Percentiles rank a stretch among this genome's conserved stretches.
phyloP scores from a whole-genome alignment of 2,113 vertebrate genomes.

The Athene noctua region DNA sequence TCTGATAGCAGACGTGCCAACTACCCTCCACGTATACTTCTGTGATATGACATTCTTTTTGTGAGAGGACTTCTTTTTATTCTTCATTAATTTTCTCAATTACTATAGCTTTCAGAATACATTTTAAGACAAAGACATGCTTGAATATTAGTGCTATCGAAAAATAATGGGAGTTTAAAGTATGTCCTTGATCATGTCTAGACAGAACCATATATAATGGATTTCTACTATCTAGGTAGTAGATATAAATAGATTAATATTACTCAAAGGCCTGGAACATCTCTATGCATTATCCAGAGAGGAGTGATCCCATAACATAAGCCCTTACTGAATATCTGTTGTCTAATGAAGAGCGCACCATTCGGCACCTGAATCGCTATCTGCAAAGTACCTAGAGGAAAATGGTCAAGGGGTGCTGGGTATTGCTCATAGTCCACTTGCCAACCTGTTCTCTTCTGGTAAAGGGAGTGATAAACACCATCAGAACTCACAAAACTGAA shows the following conservation, averaged over 20 bases:
- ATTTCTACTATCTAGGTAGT: conserved; percentile 37
- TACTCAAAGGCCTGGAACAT: neutral
- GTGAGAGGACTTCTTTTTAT: neutral
- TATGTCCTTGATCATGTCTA: conserved; percentile 51
- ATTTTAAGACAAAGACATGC: conserved; percentile 27
- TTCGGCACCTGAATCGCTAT: neutral
- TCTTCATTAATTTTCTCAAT: conserved; percentile 10
- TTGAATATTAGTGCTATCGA: conserved; percentile 26
- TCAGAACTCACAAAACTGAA: neutral
- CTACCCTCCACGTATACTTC: neutral
- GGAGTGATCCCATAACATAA: neutral
- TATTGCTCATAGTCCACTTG: neutral
- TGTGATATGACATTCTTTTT: neutral
- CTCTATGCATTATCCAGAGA: neutral
- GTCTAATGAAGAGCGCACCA: neutral
- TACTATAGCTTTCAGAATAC: conserved; percentile 14
- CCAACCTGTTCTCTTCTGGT: neutral
- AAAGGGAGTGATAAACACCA: neutral
- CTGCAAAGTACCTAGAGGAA: neutral
- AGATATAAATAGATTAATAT: conserved; percentile 49
- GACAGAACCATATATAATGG: conserved; percentile 37
- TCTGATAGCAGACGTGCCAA: neutral
- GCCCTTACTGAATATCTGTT: neutral
- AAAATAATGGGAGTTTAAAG: conserved; percentile 44
- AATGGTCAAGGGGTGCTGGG: neutral